A percentile compares a stretch with the other conserved stretches of the same genome.
Conservation (phyloP, 2,888 invertebrate species). For the Ferrisia virgata region DNA sequence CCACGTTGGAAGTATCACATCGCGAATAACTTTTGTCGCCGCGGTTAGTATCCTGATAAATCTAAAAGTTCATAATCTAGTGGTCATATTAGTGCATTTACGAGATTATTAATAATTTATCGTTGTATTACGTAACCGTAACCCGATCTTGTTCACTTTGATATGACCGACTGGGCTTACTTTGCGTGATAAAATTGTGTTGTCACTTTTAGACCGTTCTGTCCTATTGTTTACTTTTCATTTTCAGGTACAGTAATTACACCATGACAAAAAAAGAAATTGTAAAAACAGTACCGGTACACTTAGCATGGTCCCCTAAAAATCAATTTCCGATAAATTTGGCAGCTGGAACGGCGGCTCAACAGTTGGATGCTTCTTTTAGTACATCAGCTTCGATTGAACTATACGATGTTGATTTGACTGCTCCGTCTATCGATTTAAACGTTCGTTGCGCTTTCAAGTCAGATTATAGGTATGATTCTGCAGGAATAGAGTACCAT, state of each 20-base stretch:
- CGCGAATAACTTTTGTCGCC: not conserved
- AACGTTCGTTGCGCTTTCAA: slow-evolving; percentile 70
- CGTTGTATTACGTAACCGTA: not conserved
- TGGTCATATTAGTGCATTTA: not conserved
- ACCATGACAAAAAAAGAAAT: slow-evolving; percentile 92
- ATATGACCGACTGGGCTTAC: not conserved
- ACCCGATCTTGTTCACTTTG: not conserved
- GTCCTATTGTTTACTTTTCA: not conserved
- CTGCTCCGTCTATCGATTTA: slow-evolving; percentile 79
- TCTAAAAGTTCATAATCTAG: not conserved
- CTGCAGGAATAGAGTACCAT: too few species aligned
- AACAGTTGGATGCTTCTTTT: slow-evolving; percentile 92
- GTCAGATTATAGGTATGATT: slow-evolving; percentile 75
- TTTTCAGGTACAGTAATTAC: not conserved
- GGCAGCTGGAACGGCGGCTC: slow-evolving; percentile 91
- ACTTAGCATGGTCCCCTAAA: slow-evolving; percentile 91
- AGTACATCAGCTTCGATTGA: slow-evolving; percentile 81
- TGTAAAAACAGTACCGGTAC: slow-evolving; percentile 89
- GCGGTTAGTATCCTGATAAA: not conserved
- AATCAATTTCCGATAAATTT: slow-evolving; percentile 74
- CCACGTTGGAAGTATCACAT: not conserved
- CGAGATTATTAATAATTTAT: not conserved
- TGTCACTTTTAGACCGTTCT: not conserved
- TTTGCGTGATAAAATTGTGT: not conserved
- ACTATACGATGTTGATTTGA: slow-evolving; percentile 79